These are phyloP conservation scores for Marisa cornuarietis DNA, from an alignment of 1,140 invertebrate genomes.

Conservation along the genomic window DNA sequence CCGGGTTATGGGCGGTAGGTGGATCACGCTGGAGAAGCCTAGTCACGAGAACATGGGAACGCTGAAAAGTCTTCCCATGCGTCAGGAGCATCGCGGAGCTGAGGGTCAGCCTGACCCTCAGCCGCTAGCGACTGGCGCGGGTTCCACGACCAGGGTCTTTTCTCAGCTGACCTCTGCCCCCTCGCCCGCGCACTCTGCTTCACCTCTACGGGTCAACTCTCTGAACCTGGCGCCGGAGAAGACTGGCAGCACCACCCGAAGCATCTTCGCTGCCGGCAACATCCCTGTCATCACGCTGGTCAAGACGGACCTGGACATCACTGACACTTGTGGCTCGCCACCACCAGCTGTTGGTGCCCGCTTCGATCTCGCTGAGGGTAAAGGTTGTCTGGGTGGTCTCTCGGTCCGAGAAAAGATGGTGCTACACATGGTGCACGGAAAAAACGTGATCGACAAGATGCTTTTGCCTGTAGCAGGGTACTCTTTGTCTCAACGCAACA, in stretches of 20 bases:
- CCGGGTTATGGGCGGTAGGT: background rate
- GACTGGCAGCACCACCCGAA: background rate
- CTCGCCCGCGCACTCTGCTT: background rate
- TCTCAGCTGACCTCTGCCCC: background rate
- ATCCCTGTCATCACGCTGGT: background rate
- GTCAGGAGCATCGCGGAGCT: background rate
- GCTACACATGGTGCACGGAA: too few relatives aligned
- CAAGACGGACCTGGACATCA: slow-evolving; percentile 13
- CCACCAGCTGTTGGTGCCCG: too few relatives aligned
- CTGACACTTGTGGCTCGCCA: background rate
- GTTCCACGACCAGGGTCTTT: background rate
- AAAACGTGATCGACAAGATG: too few relatives aligned
- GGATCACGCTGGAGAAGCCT: background rate
- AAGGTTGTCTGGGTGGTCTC: too few relatives aligned
- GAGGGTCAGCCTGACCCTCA: slow-evolving; percentile 1
- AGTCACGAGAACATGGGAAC: slow-evolving; percentile 10
- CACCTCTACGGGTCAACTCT: background rate
- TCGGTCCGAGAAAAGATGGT: too few relatives aligned
- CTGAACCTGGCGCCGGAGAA: background rate
- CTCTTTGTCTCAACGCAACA: too few relatives aligned
- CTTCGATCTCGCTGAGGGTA: too few relatives aligned
- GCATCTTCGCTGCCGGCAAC: background rate
- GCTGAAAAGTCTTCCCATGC: slow-evolving; percentile 16
- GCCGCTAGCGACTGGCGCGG: background rate
- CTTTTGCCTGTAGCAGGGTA: too few relatives aligned